phyloP scores from a whole-genome alignment of 2,113 vertebrate genomes.

The Apteryx owenii region DNA sequence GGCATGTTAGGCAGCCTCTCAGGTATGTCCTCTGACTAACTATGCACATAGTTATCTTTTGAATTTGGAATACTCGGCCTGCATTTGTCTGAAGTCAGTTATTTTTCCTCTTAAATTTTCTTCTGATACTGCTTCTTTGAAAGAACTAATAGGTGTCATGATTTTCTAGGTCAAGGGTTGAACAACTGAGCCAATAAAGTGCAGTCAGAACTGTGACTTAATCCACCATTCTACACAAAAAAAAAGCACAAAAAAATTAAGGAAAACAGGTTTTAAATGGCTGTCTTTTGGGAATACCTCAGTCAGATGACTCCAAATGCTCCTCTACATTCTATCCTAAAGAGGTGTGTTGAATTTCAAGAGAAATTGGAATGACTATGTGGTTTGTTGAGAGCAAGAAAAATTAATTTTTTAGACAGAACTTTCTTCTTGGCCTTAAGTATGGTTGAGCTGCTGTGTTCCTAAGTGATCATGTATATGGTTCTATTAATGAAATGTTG shows the following conservation, averaged over 20 bases:
- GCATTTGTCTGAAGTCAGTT: rapidly evolving
- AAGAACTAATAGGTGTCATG: neutral
- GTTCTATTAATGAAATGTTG: neutral
- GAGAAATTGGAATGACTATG: neutral
- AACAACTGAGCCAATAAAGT: neutral
- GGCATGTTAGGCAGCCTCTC: neutral
- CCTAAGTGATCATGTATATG: neutral
- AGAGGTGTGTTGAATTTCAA: neutral
- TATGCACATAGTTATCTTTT: neutral
- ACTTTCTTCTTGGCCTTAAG: neutral
- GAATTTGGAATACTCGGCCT: neutral
- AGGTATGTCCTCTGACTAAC: neutral
- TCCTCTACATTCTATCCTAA: neutral
- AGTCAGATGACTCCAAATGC: neutral
- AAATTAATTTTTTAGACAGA: neutral
- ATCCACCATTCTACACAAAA: neutral
- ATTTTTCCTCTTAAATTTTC: neutral
- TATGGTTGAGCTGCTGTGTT: neutral
- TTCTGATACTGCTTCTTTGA: neutral
- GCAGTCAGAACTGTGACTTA: neutral
- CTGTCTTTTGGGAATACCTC: neutral
- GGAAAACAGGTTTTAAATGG: neutral
- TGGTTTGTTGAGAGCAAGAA: neutral
- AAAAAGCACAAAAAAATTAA: neutral
- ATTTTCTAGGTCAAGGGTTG: neutral